Conservation (phyloP, 2,888 invertebrate species). For the Dasysyrphus albostriatus region DNA sequence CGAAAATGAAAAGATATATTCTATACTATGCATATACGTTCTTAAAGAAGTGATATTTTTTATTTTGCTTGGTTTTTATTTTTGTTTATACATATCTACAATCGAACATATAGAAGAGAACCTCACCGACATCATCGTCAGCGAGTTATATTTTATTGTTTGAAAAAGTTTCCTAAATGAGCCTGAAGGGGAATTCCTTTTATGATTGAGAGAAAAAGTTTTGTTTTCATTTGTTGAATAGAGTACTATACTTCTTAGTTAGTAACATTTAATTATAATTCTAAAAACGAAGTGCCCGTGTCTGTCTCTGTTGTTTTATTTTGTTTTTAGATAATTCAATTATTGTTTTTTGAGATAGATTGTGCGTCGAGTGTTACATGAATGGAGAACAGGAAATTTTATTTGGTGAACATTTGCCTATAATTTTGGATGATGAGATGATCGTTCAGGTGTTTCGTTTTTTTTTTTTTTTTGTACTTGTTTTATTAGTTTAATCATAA, state of each 20-base stretch:
- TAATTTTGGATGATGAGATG: slow-evolving; percentile 50
- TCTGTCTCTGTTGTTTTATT: slow-evolving; percentile 6
- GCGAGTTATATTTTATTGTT: not conserved
- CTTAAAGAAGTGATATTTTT: not conserved
- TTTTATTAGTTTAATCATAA: slow-evolving; percentile 12
- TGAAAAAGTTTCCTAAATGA: not conserved
- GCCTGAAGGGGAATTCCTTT: slow-evolving; percentile 52
- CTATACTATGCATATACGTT: too few relatives aligned
- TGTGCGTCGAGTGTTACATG: slow-evolving; percentile 24
- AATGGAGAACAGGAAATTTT: slow-evolving; percentile 63
- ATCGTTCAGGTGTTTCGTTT: slow-evolving; percentile 43
- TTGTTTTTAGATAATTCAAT: not conserved
- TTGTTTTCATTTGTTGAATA: slow-evolving; percentile 3
- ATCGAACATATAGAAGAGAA: not conserved
- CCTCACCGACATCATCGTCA: not conserved
- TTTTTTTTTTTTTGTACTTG: too few relatives aligned
- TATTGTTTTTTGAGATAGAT: slow-evolving; percentile 12
- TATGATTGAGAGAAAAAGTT: slow-evolving; percentile 14
- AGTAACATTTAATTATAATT: slow-evolving; percentile 43
- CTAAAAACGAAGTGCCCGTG: slow-evolving; percentile 28
- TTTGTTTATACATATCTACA: too few relatives aligned
- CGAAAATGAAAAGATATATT: not conserved
- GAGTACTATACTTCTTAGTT: not conserved
- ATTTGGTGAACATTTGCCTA: slow-evolving; percentile 55
- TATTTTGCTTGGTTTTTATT: not conserved